These are phyloP conservation scores for Pitta sordida DNA, from an alignment of 2,113 vertebrate genomes.

Conservation along the genomic window DNA sequence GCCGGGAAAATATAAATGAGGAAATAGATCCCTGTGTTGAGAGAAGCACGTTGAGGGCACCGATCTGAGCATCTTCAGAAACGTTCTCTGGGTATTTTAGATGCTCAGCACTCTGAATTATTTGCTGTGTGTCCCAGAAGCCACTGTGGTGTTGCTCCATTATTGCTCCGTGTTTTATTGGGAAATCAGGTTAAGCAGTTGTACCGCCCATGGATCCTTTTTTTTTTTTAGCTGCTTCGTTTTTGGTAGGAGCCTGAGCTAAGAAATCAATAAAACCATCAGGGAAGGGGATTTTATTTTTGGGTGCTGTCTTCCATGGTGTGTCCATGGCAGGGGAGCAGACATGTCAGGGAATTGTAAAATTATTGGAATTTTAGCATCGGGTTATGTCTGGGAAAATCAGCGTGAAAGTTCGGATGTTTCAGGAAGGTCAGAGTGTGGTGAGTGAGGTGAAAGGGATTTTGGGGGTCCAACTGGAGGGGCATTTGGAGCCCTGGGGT, in stretches of 20 bases:
- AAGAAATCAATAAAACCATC: neutral
- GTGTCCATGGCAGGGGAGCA: neutral
- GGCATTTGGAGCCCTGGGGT: neutral
- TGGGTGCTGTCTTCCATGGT: neutral
- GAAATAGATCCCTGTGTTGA: neutral
- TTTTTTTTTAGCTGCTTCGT: neutral
- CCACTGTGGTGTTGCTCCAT: neutral
- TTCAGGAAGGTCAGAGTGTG: neutral
- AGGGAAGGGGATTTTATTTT: neutral
- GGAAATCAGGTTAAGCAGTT: neutral
- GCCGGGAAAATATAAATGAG: accelerated
- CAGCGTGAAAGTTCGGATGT: neutral
- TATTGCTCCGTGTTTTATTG: neutral
- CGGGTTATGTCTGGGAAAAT: neutral
- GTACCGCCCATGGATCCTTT: neutral
- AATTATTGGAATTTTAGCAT: neutral
- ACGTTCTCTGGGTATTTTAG: neutral
- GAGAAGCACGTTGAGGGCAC: neutral
- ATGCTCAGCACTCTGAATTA: neutral
- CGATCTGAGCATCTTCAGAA: neutral
- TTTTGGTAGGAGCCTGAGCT: neutral
- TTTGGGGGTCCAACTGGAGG: neutral
- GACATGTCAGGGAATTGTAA: neutral
- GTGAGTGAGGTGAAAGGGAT: neutral
- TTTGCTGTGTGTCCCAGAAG: neutral